Base-by-base conservation (phyloP, 1,140 invertebrate species). In the Drosophila tsacasi region DNA sequence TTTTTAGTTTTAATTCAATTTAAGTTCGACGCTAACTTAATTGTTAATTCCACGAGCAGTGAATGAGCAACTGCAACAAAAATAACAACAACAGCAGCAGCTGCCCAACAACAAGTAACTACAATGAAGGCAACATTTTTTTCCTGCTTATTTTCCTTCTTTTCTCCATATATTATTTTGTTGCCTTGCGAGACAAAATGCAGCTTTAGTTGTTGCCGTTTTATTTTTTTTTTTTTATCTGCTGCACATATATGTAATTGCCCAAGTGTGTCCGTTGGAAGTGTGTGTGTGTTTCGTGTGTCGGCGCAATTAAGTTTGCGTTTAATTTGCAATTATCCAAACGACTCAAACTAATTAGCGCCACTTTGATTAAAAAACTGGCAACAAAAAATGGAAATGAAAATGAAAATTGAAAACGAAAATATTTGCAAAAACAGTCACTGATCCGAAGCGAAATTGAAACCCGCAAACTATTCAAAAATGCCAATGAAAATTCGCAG, bases 301-400 rank as follows among this genome's bases (percentile, higher is more conserved):
- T 74, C 81, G 85, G 85, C 76, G 85, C 85, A 90, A 90, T 90
- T 90, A 90, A 90, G 46, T 90, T 89, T 85, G 85, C 85, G 85
- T 90, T 90, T 90, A 90, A 90, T 90, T 90, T 90, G 85, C 85
- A 90, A 90, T 90, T 90, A 90, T 90, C 85, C 85, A 90, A 87
- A 90, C 81, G 85, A 90, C 85, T 90, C 81, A 79, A 90, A 90
- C 85, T 90, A 90, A 90, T 90, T 90, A 90, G 85, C 85, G 85
- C 85, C 85, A 90, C 78, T 90, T 90, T 90, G 85, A 90, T 90
- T 90, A 79, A 57, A 89, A 69, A 81, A 19, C 81, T 81, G 79
- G 69, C 81, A 84, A 80, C 72, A 71, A 30, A 42, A 58, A 69
- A 75, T 72, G 35, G 58, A 68, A 72, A 76, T 63, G 25, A 27